Percentiles rank a stretch among this genome's conserved stretches.
Evolutionary conservation across 2,113 vertebrate species (phyloP).

Genomic region (Tiliqua scincoides): DNA sequence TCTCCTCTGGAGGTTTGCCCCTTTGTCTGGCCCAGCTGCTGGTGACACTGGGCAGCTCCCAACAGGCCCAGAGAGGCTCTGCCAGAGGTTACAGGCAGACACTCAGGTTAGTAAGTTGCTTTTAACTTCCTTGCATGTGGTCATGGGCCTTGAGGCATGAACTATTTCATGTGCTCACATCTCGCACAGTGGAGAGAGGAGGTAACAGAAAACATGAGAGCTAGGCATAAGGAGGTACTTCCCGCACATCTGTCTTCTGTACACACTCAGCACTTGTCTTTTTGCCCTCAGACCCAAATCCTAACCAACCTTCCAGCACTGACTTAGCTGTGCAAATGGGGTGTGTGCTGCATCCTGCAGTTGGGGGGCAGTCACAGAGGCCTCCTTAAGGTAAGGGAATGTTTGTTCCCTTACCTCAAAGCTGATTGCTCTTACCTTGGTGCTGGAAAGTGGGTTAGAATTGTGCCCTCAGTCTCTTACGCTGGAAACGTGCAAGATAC

Average conservation of each 20-base stretch:
- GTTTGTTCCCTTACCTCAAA: too few relatives aligned
- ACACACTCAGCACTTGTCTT: background rate
- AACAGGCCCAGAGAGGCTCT: constrained; percentile 13
- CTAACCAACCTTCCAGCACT: too few relatives aligned
- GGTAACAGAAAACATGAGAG: background rate
- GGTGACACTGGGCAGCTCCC: constrained; percentile 47
- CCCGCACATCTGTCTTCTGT: background rate
- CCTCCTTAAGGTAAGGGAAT: too few relatives aligned
- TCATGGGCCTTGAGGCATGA: background rate
- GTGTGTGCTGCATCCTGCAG: too few relatives aligned
- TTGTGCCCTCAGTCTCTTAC: background rate
- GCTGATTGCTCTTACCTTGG: too few relatives aligned
- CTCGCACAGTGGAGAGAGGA: background rate
- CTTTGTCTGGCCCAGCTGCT: constrained; percentile 59
- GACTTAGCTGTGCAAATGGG: too few relatives aligned
- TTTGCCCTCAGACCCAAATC: too few relatives aligned
- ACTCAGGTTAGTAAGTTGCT: constrained; percentile 26
- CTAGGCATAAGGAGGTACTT: background rate
- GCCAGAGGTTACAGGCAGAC: background rate
- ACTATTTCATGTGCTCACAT: background rate
- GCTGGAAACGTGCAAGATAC: background rate
- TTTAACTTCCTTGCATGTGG: constrained; percentile 18
- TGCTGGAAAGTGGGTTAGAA: too few relatives aligned
- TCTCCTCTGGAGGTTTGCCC: constrained; percentile 54
- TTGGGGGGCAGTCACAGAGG: too few relatives aligned